Conservation (phyloP, 1,140 invertebrate species). For the Drosophila tsacasi region DNA sequence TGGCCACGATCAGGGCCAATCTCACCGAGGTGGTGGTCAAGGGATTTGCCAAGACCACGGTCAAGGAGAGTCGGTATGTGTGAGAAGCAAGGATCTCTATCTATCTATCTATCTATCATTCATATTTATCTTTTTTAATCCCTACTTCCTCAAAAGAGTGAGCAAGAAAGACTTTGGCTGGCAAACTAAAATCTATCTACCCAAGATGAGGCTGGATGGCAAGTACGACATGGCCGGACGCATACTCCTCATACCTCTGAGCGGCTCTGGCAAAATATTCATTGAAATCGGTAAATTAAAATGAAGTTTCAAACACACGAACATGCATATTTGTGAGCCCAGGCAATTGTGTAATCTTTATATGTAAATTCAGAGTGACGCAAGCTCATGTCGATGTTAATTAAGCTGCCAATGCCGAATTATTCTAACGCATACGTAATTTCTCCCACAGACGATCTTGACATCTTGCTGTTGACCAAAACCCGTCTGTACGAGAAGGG, state of each 20-base stretch:
- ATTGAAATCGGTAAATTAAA: conserved; percentile 87
- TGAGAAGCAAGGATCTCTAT: neutral
- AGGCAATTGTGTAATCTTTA: neutral
- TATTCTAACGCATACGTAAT: neutral
- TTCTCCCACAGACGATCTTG: conserved; percentile 86
- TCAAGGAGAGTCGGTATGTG: conserved; percentile 87
- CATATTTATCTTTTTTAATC: neutral
- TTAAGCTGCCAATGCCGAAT: conserved; percentile 1
- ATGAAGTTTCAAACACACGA: neutral
- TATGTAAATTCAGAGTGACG: conserved; percentile 8
- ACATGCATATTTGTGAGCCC: too few relatives aligned
- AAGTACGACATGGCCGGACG: conserved; percentile 89
- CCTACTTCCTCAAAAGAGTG: conserved; percentile 80
- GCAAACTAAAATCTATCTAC: conserved; percentile 87
- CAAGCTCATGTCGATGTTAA: neutral
- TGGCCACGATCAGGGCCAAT: conserved; percentile 89
- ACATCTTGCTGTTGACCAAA: conserved; percentile 88
- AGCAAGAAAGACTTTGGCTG: conserved; percentile 89
- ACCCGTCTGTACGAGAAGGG: conserved; percentile 87
- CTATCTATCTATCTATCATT: neutral
- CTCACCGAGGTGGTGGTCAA: conserved; percentile 87
- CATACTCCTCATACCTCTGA: conserved; percentile 89
- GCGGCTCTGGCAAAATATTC: conserved; percentile 89
- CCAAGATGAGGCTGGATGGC: conserved; percentile 89
- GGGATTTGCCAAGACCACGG: conserved; percentile 87